Evolutionary conservation across 2,113 vertebrate genomes (phyloP), one percentile per base, ranked within the genome.

Genomic region (Lophura nycthemera): DNA sequence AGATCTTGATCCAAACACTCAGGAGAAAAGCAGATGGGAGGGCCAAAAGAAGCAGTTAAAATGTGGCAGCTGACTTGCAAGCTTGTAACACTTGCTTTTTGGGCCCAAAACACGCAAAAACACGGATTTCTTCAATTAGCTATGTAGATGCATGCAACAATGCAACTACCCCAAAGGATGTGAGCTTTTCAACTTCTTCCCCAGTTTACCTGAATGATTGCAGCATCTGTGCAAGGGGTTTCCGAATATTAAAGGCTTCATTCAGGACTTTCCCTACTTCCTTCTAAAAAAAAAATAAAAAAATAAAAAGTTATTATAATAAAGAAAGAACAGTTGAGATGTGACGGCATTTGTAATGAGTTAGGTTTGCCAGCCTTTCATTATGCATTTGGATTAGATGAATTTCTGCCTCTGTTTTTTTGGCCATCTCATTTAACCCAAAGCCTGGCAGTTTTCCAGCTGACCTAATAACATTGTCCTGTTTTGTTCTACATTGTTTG

Each of bases 391-490:
- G 61, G 42, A 88, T 61, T 67, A 78, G 69, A 72, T 65, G 7
- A 92, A 91, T 88, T 95, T 94, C 79, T 83, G 66, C 47, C 57
- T 86, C 36, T 56, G 52, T 66, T 88, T 92, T 91, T 91, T 59
- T 84, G 69, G 42, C 65, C 3, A 0, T 81, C 40, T 86, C 8
- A 2, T 84, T 92, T 91, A 90, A 90, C 57, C 61, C 83, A 94
- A 94, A 89, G 43, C 36, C n/a, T 93, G 88, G 72, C 40, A 74
- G 25, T 78, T 95, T 91, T 88, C 83, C 93, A 95, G 83, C 43
- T 82, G 80, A 90, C 85, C 89, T 93, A 93, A 94, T 95, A 96
- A 87, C 92, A 89, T 90, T 93, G 40, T 84, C 90, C 95, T 92
- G 77, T 75, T 96, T 92, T 90, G 86, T 92, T 93, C 92, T 63